Percentiles rank a stretch among this genome's conserved stretches.
These are phyloP conservation scores for Ahaetulla prasina DNA, from an alignment of 2,113 vertebrate genomes.

Conservation along the genomic window DNA sequence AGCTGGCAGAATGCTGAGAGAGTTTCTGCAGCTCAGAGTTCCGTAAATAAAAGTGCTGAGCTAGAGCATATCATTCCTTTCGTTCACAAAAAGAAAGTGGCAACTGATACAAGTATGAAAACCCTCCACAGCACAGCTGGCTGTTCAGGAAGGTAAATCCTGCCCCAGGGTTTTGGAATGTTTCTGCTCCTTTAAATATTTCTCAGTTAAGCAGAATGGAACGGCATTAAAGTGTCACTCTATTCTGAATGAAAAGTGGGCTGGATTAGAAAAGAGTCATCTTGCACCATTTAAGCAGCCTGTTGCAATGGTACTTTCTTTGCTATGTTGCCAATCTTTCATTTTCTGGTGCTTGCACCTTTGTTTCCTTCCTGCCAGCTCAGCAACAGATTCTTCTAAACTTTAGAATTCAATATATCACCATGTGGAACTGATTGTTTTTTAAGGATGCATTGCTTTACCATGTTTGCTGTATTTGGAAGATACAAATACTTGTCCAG, in stretches of 20 bases:
- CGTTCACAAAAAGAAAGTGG: conserved; percentile 3
- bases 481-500: not conserved
- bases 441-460: not conserved
- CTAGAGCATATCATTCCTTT: not conserved
- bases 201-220: not conserved
- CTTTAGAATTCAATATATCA: not conserved
- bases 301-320: not conserved
- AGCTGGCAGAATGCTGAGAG: conserved; percentile 2
- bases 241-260: not conserved
- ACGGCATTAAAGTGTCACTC: not conserved
- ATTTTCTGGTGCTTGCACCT: not conserved
- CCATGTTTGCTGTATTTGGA: not conserved
- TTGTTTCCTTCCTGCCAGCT: not conserved
- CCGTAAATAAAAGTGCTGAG: conserved; percentile 3
- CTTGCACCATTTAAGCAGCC: conserved; percentile 16
- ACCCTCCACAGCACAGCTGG: not conserved
- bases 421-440: not conserved
- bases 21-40: not conserved
- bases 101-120: not conserved
- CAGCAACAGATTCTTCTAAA: not conserved
- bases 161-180: not conserved
- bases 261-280: conserved; percentile 7
- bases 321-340: not conserved
- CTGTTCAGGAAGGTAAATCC: not conserved
- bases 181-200: conserved; percentile 27